A percentile compares a stretch with the other conserved stretches of the same genome.
These are phyloP conservation scores for Bacillus rossius DNA, from an alignment of 1,140 invertebrate genomes.

Conservation along the genomic window DNA sequence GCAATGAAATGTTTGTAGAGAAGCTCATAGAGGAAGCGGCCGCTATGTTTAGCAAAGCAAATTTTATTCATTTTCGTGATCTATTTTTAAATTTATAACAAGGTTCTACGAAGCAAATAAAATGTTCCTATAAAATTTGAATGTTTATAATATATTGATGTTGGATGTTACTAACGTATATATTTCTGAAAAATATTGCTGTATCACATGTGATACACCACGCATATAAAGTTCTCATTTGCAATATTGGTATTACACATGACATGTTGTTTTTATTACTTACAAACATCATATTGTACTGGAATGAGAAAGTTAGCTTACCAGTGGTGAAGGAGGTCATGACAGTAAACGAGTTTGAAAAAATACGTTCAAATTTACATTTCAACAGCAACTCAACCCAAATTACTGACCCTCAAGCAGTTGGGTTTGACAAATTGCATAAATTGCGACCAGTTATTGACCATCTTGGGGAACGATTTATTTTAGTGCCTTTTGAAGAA, in stretches of 20 bases:
- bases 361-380: slow-evolving; percentile 32
- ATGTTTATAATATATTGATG: background rate
- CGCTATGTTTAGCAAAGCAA: too few relatives aligned
- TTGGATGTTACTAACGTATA: too few relatives aligned
- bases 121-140: too few relatives aligned
- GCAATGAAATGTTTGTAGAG: too few relatives aligned
- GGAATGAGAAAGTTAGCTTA: slow-evolving; percentile 29
- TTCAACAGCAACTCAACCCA: slow-evolving; percentile 24
- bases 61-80: too few relatives aligned
- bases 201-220: too few relatives aligned
- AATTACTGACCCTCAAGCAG: background rate
- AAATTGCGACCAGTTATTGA: slow-evolving; percentile 37
- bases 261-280: background rate
- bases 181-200: too few relatives aligned
- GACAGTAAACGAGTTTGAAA: slow-evolving; percentile 35
- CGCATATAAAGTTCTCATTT: too few relatives aligned
- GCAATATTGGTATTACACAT: too few relatives aligned
- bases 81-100: too few relatives aligned
- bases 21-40: too few relatives aligned
- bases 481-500: slow-evolving; percentile 32
- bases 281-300: slow-evolving; percentile 5
- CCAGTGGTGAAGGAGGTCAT: slow-evolving; percentile 31
- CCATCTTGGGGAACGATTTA: slow-evolving; percentile 35
- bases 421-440: slow-evolving; percentile 23
- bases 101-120: too few relatives aligned